Evolutionary conservation across 1,140 invertebrate species (phyloP).

Genomic region (Drosophila malerkotliana): DNA sequence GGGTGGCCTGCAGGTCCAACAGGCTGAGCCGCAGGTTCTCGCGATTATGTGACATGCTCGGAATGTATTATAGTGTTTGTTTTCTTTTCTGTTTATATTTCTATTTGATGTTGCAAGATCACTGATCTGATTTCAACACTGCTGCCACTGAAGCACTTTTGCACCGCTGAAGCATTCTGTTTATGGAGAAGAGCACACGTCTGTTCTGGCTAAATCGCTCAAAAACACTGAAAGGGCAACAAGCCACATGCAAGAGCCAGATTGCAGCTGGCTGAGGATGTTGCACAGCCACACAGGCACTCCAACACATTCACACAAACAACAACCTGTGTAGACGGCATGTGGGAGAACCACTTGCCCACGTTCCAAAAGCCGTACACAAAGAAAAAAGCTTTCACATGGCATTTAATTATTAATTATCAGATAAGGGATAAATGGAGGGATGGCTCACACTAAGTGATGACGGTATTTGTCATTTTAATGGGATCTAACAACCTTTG

Average conservation of each 20-base stretch:
- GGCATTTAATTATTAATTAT: background rate
- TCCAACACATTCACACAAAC: slow-evolving; percentile 16
- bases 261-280: slow-evolving; percentile 29
- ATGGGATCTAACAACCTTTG: background rate
- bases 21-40: slow-evolving; percentile 81
- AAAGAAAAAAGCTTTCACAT: slow-evolving; percentile 1
- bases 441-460: too few relatives aligned
- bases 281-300: slow-evolving; percentile 29
- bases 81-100: background rate
- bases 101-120: slow-evolving; percentile 8
- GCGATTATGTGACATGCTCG: slow-evolving; percentile 78
- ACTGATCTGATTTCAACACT: slow-evolving; percentile 24
- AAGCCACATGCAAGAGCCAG: slow-evolving; percentile 19
- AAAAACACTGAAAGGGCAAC: slow-evolving; percentile 36
- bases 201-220: slow-evolving; percentile 23
- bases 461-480: too few relatives aligned
- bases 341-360: slow-evolving; percentile 74
- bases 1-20: slow-evolving; percentile 76
- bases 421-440: too few relatives aligned
- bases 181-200: slow-evolving; percentile 22
- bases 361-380: slow-evolving; percentile 39
- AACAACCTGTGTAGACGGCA: slow-evolving; percentile 62
- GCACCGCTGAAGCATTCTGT: slow-evolving; percentile 36
- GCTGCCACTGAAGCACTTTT: slow-evolving; percentile 6
- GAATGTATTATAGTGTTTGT: slow-evolving; percentile 25